A percentile compares a stretch with the other conserved stretches of the same genome.
These are phyloP conservation scores for Meloidogyne floridensis DNA, from an alignment of 1,140 invertebrate genomes.

Conservation along the genomic window DNA sequence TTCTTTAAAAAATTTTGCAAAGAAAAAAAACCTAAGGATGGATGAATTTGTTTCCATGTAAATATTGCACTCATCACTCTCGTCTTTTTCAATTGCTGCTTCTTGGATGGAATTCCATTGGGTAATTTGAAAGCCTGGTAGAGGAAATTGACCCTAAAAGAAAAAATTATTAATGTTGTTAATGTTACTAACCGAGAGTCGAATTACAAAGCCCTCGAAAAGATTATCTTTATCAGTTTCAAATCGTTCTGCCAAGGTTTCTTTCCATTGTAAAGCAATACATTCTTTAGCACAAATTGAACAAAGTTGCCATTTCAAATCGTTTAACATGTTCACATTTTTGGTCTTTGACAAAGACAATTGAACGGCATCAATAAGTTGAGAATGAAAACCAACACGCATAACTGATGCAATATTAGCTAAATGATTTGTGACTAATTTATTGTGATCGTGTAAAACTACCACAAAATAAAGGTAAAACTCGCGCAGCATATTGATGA, in stretches of 20 bases:
- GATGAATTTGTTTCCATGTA: constrained; percentile 43
- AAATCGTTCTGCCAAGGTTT: constrained; percentile 34
- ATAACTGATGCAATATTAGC: constrained; percentile 40
- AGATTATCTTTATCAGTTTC: constrained; percentile 39
- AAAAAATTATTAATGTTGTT: neutral
- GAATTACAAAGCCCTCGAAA: constrained; percentile 54
- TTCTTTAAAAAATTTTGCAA: constrained; percentile 11
- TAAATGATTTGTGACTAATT: no score
- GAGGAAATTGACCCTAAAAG: constrained; percentile 49
- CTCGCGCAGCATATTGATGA: constrained; percentile 19
- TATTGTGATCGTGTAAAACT: no score
- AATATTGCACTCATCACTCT: constrained; percentile 1
- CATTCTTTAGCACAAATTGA: constrained; percentile 31
- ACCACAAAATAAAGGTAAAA: constrained; percentile 35
- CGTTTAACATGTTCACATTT: constrained; percentile 47
- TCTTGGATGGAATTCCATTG: constrained; percentile 57
- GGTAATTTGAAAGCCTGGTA: constrained; percentile 55
- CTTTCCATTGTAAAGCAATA: constrained; percentile 34
- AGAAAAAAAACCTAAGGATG: constrained; percentile 44
- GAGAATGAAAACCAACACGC: constrained; percentile 41
- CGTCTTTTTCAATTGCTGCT: constrained; percentile 1
- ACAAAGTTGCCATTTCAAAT: constrained; percentile 59
- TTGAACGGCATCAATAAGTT: constrained; percentile 37
- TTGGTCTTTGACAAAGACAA: constrained; percentile 12
- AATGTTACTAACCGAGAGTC: neutral